phyloP scores from a whole-genome alignment of 2,888 invertebrate genomes.

The Acanthoscelides obtectus region DNA sequence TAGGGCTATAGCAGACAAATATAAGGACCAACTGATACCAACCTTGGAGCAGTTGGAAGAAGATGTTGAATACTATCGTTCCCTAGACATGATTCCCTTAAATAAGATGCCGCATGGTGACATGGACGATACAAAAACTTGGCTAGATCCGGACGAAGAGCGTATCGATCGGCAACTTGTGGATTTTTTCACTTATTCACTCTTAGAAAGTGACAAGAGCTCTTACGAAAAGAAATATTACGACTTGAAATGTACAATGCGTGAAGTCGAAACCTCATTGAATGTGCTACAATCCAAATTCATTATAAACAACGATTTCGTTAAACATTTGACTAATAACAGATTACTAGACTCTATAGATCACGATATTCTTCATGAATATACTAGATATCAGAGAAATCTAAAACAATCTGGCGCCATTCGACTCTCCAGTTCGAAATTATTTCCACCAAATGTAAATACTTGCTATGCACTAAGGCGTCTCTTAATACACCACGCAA shows the following conservation, averaged over 20 bases:
- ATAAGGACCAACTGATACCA: not conserved
- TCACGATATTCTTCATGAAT: not conserved
- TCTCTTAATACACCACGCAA: conserved; percentile 26
- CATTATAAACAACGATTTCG: not conserved
- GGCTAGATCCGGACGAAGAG: not conserved
- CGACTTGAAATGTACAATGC: not conserved
- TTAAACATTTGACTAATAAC: too few species aligned
- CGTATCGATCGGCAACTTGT: not conserved
- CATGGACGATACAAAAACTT: not conserved
- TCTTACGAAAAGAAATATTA: not conserved
- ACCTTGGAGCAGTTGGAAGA: not conserved
- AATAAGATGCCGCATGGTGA: not conserved
- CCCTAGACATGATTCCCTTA: not conserved
- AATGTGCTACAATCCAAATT: not conserved
- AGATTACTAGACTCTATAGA: not conserved
- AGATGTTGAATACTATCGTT: not conserved
- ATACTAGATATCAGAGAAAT: not conserved
- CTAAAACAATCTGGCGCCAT: not conserved
- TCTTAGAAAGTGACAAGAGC: not conserved
- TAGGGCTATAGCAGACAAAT: not conserved
- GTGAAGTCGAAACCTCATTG: not conserved
- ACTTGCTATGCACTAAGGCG: conserved; percentile 27
- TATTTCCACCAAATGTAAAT: conserved; percentile 20
- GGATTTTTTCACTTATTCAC: not conserved
- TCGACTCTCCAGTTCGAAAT: not conserved